Percentiles rank a stretch among this genome's conserved stretches.
phyloP scores from a whole-genome alignment of 2,113 vertebrate genomes.

The Corvus cornix region DNA sequence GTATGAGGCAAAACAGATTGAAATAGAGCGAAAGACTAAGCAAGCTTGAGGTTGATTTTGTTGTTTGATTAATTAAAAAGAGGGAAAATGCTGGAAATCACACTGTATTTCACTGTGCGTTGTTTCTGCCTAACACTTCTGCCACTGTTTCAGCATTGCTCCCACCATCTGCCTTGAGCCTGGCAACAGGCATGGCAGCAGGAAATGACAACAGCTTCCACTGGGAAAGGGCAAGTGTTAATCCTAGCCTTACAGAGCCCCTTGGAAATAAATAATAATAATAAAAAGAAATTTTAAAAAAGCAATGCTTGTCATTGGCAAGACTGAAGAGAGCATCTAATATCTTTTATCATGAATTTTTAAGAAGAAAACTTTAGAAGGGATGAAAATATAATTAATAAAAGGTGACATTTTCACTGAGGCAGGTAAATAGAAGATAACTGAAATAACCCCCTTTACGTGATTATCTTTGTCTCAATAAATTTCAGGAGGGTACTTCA shows the following conservation, averaged over 20 bases:
- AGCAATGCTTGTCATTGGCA: not conserved
- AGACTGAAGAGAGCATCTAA: not conserved
- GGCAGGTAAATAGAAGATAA: not conserved
- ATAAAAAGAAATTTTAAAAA: accelerated
- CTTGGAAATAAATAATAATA: not conserved
- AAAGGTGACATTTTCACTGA: not conserved
- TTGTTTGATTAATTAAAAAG: not conserved
- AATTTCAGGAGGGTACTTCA: not conserved
- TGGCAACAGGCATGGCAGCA: not conserved
- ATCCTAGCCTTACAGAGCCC: not conserved
- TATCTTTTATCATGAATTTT: not conserved
- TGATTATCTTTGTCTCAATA: not conserved
- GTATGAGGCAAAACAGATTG: not conserved
- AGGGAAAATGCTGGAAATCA: not conserved
- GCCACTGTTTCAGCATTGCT: not conserved
- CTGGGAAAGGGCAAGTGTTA: not conserved
- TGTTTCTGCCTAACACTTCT: not conserved
- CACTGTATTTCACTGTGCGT: not conserved
- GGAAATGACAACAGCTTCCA: not conserved
- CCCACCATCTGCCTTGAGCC: not conserved
- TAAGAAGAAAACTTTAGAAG: not conserved
- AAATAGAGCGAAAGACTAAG: not conserved
- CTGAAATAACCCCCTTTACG: not conserved
- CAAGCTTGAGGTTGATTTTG: not conserved
- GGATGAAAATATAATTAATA: not conserved